Evolutionary conservation across 2,113 vertebrate genomes (phyloP).

Genomic region (Brachyhypopomus occidentalis): DNA sequence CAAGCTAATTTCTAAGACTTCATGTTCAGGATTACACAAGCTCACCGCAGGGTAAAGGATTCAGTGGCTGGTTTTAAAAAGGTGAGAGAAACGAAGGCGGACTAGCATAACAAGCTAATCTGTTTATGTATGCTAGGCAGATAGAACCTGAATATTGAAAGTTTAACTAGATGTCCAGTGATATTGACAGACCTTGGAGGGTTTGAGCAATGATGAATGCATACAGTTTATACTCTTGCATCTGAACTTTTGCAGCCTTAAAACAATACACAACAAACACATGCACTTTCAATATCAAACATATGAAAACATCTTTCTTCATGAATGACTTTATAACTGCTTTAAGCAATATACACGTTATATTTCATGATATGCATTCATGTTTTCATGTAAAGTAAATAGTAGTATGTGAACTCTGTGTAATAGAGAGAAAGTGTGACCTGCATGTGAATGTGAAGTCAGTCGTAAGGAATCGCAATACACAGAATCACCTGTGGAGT

Average conservation of each 20-base stretch:
- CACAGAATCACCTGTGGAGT: no score
- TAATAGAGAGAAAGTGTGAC: no score
- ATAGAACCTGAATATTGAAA: not conserved
- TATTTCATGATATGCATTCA: not conserved
- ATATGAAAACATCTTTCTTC: no score
- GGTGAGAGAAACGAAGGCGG: not conserved
- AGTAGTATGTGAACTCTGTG: no score
- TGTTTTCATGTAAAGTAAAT: not conserved
- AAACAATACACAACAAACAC: no score
- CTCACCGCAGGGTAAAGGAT: slow-evolving; percentile 3
- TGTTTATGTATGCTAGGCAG: not conserved
- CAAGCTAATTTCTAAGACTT: not conserved
- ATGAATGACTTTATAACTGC: no score
- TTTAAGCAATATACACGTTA: not conserved
- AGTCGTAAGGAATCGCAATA: no score
- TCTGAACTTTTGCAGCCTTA: no score
- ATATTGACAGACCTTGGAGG: not conserved
- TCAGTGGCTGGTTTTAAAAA: not conserved
- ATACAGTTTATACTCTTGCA: no score
- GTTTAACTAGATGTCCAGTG: not conserved
- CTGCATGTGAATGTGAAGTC: no score
- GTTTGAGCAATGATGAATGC: no score
- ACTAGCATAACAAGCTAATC: not conserved
- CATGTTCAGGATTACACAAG: not conserved
- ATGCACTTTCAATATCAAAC: no score